phyloP scores from a whole-genome alignment of 2,888 invertebrate genomes.

The Malachius bipustulatus region DNA sequence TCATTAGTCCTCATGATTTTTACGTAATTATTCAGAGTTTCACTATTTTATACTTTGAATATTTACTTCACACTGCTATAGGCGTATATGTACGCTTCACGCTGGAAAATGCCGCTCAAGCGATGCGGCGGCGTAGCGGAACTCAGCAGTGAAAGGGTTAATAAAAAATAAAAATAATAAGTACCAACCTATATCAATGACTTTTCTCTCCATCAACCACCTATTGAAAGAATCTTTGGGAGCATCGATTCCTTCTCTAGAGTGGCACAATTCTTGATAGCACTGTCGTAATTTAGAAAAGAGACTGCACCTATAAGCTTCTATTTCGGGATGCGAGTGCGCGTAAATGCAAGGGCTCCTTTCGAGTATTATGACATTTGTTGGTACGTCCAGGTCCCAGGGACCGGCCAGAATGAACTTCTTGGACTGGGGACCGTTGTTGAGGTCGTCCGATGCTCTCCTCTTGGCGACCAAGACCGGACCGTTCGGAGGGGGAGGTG shows the following conservation, averaged over 20 bases:
- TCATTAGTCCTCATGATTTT: no score
- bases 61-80: no score
- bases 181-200: slow-evolving; percentile 55
- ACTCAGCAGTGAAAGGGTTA: no score
- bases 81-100: no score
- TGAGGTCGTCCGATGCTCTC: slow-evolving; percentile 61
- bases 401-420: slow-evolving; percentile 82
- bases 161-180: slow-evolving; percentile 3
- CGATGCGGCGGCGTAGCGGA: no score
- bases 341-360: slow-evolving; percentile 72
- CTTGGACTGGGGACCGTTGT: slow-evolving; percentile 64
- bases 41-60: no score
- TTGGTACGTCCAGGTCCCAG: slow-evolving; percentile 89
- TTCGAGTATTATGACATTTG: slow-evolving; percentile 84
- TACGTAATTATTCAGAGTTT: no score
- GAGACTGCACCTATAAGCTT: slow-evolving; percentile 71
- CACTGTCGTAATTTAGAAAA: slow-evolving; percentile 77
- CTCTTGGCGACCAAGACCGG: slow-evolving; percentile 49
- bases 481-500: slow-evolving; percentile 15
- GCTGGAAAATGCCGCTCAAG: no score
- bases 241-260: slow-evolving; percentile 85
- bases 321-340: slow-evolving; percentile 91
- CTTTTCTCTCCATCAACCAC: slow-evolving; percentile 93
- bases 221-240: slow-evolving; percentile 93
- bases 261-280: slow-evolving; percentile 89